Evolutionary conservation across 2,797 vertebrate species (phyloP), one percentile per base, ranked within the genome.

Genomic region (Eleutherodactylus coqui): DNA sequence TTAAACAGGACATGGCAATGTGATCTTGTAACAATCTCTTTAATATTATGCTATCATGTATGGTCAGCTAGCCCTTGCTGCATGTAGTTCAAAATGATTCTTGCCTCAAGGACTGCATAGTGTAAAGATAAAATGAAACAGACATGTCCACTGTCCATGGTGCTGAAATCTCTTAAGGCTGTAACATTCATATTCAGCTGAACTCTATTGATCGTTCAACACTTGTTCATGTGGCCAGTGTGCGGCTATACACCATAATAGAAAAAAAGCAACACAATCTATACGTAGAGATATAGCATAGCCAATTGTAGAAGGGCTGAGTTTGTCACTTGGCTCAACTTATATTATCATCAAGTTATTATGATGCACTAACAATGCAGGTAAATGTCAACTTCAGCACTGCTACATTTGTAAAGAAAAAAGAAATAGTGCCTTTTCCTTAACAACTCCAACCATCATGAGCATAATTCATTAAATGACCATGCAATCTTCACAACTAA

Each of bases 131-230:
- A 60, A 58, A 27, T 16, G 43, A 32, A 75, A 21, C 16, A 45
- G 43, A 43, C 78, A 47, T 47, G 36, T 45, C 24, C 41, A 16
- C 69, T 75, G 34, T 43, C 67, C 81, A 60, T 75, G 81, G 81
- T 83, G 34, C 69, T 83, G 69, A 27, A 82, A 83, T 60, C 24
- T 55, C 41, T 16, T 5, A 21, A 53, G 32, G 19, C 67, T 69
- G 27, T 36, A 70, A 70, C 7, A 82, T 38, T 79, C 29, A 51
- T 29, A 62, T 32, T 45, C 58, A 47, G 45, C 58, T 75, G 29
- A 53, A 76, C 47, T 76, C 51, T 78, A 41, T 58, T 11, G 34
- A 78, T 41, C 3, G 2, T 60, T 43, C 6, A 24, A 53, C 13
- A 55, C 34, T 14, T 24, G 13, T 8, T 34, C 53, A 78, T 78